Evolutionary conservation across 2,113 vertebrate genomes (phyloP).

Genomic region (Odocoileus virginianus): DNA sequence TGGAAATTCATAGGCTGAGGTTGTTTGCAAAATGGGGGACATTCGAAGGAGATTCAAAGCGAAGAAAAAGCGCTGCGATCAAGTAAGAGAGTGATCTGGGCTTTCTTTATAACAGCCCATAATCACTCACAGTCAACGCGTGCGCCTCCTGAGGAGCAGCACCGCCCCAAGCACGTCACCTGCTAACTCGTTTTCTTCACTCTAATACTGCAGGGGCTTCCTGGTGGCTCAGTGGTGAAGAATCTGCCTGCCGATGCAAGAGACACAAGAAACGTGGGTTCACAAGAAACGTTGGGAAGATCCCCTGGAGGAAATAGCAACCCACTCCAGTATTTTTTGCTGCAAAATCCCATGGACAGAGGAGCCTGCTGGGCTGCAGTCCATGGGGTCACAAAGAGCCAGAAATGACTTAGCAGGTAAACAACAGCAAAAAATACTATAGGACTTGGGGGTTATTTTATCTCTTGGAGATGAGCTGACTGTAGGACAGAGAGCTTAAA

Average conservation of each 20-base stretch:
- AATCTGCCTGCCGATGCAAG: background rate
- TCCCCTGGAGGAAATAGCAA: background rate
- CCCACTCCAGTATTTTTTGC: background rate
- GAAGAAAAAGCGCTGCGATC: background rate
- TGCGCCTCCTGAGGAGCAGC: rapidly evolving
- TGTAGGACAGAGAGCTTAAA: background rate
- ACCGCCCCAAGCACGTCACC: background rate
- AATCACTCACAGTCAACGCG: background rate
- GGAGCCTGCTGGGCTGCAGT: background rate
- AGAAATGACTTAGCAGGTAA: background rate
- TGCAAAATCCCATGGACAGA: background rate
- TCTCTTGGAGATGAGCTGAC: background rate
- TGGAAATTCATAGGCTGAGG: background rate
- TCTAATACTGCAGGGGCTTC: background rate
- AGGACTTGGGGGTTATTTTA: background rate
- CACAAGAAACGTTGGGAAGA: background rate
- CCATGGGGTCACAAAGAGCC: background rate
- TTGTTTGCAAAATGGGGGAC: background rate
- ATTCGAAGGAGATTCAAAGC: background rate
- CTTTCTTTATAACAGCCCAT: background rate
- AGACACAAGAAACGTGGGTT: background rate
- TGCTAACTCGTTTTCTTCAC: background rate
- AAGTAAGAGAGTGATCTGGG: rapidly evolving
- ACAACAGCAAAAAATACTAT: background rate
- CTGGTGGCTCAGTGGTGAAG: background rate